Conservation (phyloP, 2,797 vertebrate species). For the Clamator glandarius region DNA sequence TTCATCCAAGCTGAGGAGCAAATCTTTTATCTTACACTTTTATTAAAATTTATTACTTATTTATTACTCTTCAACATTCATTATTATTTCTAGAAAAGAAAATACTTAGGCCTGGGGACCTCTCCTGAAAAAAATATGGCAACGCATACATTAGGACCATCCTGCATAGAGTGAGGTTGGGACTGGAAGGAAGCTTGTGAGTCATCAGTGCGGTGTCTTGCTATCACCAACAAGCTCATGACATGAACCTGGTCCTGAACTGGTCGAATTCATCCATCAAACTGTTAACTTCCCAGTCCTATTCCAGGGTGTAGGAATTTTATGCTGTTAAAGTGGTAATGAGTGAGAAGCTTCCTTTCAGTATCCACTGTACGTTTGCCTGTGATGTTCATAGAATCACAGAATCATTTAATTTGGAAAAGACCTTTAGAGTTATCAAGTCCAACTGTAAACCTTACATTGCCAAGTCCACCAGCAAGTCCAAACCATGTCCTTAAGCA, state of each 20-base stretch:
- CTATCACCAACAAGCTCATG: background rate
- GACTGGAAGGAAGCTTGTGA: background rate
- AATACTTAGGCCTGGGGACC: background rate
- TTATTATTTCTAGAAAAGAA: background rate
- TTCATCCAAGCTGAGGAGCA: background rate
- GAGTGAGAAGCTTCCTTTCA: background rate
- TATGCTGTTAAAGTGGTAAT: background rate
- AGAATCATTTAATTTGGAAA: too few relatives aligned
- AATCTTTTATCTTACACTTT: background rate
- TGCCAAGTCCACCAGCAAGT: too few relatives aligned
- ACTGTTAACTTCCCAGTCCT: background rate
- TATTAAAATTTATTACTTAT: background rate
- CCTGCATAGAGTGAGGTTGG: background rate
- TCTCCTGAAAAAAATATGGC: background rate
- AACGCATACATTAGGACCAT: background rate
- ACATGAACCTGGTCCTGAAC: background rate
- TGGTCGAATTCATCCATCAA: background rate
- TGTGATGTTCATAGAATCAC: too few relatives aligned
- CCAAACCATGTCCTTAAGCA: too few relatives aligned
- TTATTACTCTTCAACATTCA: background rate
- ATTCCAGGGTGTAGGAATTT: background rate
- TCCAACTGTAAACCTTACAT: too few relatives aligned
- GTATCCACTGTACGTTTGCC: background rate
- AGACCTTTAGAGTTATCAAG: too few relatives aligned
- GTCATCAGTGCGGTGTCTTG: background rate